Percentiles rank a stretch among this genome's conserved stretches.
Evolutionary conservation across 2,113 vertebrate species (phyloP).

Genomic region (Monarcha castaneiventris): DNA sequence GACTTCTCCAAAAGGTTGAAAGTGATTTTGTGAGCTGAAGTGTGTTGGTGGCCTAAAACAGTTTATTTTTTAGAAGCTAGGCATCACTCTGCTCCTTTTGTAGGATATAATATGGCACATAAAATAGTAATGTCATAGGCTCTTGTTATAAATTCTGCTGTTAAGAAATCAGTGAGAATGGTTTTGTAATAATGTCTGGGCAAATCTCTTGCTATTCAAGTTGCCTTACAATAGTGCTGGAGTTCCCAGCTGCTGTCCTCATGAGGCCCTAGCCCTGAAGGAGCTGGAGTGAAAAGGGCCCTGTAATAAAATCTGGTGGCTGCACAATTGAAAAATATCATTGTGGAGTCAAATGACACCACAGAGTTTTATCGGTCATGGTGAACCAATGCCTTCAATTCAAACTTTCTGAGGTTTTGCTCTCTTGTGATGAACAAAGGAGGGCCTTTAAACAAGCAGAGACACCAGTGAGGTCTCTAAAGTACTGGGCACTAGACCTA

Average conservation of each 20-base stretch:
- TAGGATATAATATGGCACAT: background rate
- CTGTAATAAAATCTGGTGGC: background rate
- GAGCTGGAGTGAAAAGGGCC: background rate
- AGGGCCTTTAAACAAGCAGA: background rate
- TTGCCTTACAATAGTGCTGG: background rate
- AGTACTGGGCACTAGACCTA: background rate
- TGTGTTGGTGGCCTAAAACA: background rate
- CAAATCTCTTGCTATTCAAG: background rate
- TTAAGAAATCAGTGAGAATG: background rate
- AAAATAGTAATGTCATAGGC: background rate
- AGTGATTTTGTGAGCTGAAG: background rate
- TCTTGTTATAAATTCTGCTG: background rate
- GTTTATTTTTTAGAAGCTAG: background rate
- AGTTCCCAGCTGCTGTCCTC: background rate
- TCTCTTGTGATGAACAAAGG: background rate
- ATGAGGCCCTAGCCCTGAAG: background rate
- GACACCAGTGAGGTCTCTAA: background rate
- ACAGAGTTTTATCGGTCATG: background rate
- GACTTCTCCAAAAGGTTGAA: background rate
- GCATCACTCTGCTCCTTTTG: background rate
- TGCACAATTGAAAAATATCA: background rate
- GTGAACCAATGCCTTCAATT: background rate
- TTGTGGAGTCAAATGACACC: background rate
- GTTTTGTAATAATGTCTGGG: background rate
- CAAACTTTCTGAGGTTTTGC: background rate